Conservation (phyloP, 2,797 vertebrate species). For the Channa striata region DNA sequence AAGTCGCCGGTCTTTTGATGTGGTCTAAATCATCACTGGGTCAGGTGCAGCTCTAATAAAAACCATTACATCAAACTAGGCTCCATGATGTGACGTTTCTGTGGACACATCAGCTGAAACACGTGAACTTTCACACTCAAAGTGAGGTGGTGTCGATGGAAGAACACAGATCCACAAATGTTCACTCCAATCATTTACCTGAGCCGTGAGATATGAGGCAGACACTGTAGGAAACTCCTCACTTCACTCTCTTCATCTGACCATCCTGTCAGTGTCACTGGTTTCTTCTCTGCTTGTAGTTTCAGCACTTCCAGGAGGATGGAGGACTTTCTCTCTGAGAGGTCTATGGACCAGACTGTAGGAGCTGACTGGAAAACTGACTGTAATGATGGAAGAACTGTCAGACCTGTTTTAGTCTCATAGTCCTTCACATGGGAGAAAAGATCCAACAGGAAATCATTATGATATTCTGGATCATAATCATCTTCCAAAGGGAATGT, state of each 20-base stretch:
- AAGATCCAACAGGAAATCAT: constrained; percentile 25
- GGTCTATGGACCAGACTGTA: constrained; percentile 34
- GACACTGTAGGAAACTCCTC: constrained; percentile 42
- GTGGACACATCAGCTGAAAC: no score
- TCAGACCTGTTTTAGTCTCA: constrained; percentile 12
- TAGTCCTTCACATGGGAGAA: constrained; percentile 14
- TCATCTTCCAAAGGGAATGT: constrained; percentile 2
- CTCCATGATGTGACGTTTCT: no score
- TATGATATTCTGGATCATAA: neutral
- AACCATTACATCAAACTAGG: no score
- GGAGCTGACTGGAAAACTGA: constrained; percentile 35
- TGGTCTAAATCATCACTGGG: no score
- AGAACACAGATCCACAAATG: no score
- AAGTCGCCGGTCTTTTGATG: no score
- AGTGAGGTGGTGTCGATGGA: no score
- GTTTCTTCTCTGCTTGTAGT: constrained; percentile 47
- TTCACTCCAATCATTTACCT: constrained; percentile 32
- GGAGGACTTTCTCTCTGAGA: constrained; percentile 48
- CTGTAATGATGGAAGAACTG: constrained; percentile 20
- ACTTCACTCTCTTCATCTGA: constrained; percentile 47
- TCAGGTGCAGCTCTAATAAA: no score
- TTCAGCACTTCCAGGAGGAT: constrained; percentile 52
- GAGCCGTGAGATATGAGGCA: constrained; percentile 44
- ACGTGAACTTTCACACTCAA: no score
- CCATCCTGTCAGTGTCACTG: constrained; percentile 28